phyloP scores from a whole-genome alignment of 1,140 invertebrate species.

The Berghia stephanieae region DNA sequence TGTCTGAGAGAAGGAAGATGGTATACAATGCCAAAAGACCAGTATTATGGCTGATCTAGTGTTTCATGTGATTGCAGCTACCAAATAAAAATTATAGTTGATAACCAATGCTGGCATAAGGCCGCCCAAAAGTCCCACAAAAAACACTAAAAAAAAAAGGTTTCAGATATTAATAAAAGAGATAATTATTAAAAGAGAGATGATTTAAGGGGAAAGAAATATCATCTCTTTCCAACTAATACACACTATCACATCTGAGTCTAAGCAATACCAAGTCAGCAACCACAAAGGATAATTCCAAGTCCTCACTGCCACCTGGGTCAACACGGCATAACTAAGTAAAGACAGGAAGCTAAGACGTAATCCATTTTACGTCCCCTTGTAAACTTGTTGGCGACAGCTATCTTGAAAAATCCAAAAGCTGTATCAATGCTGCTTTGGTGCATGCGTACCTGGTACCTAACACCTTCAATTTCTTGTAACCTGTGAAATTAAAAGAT shows the following conservation, averaged over 20 bases:
- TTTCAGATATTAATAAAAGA: constrained; percentile 92
- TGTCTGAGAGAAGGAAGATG: neutral
- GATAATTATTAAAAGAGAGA: too few relatives aligned
- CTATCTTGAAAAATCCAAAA: constrained; percentile 97
- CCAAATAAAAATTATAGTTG: neutral
- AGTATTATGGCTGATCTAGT: neutral
- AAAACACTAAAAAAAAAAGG: constrained; percentile 71
- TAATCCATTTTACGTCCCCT: constrained; percentile 89
- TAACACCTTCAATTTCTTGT: constrained; percentile 61
- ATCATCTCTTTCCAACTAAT: too few relatives aligned
- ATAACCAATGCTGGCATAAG: neutral
- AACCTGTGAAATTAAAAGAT: constrained; percentile 47
- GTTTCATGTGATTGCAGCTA: neutral
- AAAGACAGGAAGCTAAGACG: constrained; percentile 96
- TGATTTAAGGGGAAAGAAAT: too few relatives aligned
- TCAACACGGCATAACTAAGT: constrained; percentile 94
- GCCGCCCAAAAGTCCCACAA: neutral
- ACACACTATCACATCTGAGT: too few relatives aligned
- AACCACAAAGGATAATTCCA: too few relatives aligned
- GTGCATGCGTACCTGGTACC: constrained; percentile 75
- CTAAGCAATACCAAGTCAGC: too few relatives aligned
- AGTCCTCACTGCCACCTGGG: constrained; percentile 30
- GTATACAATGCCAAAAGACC: too few relatives aligned
- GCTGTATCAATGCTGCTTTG: constrained; percentile 92
- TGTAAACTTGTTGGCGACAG: constrained; percentile 79